Percentiles rank a stretch among this genome's conserved stretches.
Evolutionary conservation across 1,140 invertebrate genomes (phyloP).

Genomic region (Rhopalosiphum maidis): DNA sequence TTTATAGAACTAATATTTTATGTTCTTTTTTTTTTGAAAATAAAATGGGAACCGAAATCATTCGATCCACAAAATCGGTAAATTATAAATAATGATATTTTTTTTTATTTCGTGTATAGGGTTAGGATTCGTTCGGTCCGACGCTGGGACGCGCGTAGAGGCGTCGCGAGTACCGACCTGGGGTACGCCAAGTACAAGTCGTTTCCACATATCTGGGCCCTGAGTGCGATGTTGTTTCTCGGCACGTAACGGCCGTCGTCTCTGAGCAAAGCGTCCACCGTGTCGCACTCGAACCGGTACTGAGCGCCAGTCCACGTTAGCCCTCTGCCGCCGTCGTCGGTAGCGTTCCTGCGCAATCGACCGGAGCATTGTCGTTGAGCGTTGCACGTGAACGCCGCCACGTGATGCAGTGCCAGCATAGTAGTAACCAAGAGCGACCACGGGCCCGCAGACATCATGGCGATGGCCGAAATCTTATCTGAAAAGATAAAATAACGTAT

Average conservation of each 20-base stretch:
- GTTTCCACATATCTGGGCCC: neutral
- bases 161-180: neutral
- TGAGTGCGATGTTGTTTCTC: neutral
- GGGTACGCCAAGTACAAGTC: constrained; percentile 12
- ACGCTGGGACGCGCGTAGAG: neutral
- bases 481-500: neutral
- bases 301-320: constrained; percentile 29
- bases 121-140: neutral
- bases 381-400: neutral
- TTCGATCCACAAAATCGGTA: neutral
- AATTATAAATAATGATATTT: neutral
- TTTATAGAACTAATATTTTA: neutral
- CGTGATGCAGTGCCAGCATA: neutral
- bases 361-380: neutral
- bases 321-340: neutral
- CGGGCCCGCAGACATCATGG: neutral
- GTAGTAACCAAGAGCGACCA: neutral
- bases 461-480: neutral
- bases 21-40: too few species aligned
- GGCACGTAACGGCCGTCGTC: neutral
- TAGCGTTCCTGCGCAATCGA: neutral
- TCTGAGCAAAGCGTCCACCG: neutral
- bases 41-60: neutral
- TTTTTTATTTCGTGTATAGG: neutral
- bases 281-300: neutral